Conservation (phyloP, 2,888 invertebrate genomes). For the Hyposoter dolosus region DNA sequence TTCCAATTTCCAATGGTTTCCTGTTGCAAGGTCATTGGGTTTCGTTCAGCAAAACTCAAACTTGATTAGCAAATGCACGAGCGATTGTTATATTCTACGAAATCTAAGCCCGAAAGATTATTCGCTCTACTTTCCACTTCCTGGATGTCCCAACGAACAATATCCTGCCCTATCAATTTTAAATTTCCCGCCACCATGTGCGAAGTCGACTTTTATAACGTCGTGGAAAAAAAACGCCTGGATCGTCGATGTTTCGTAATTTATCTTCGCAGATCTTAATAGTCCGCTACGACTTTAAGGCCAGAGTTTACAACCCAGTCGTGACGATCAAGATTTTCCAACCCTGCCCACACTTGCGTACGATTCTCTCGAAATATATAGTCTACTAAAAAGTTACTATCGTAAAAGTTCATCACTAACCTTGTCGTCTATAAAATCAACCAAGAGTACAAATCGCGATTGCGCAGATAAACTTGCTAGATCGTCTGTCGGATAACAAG, state of each 20-base stretch:
- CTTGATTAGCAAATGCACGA: neutral
- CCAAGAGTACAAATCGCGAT: neutral
- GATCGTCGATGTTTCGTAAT: neutral
- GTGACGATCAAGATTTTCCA: constrained; percentile 61
- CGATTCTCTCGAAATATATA: constrained; percentile 26
- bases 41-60: neutral
- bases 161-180: neutral
- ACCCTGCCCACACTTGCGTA: constrained; percentile 22
- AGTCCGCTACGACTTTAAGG: constrained; percentile 18
- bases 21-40: neutral
- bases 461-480: constrained; percentile 21
- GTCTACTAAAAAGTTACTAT: neutral
- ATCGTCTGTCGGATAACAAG: constrained; percentile 6
- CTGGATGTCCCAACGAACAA: neutral
- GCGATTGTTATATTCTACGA: neutral
- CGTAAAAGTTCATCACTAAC: constrained; percentile 45
- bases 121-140: neutral
- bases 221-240: neutral
- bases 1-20: neutral
- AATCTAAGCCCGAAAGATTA: neutral
- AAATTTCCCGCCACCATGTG: neutral
- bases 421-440: constrained; percentile 35
- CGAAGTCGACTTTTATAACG: neutral
- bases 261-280: constrained; percentile 15
- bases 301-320: constrained; percentile 30